Base-by-base conservation (phyloP, 2,888 invertebrate genomes). In the Himalopsyche anomala region DNA sequence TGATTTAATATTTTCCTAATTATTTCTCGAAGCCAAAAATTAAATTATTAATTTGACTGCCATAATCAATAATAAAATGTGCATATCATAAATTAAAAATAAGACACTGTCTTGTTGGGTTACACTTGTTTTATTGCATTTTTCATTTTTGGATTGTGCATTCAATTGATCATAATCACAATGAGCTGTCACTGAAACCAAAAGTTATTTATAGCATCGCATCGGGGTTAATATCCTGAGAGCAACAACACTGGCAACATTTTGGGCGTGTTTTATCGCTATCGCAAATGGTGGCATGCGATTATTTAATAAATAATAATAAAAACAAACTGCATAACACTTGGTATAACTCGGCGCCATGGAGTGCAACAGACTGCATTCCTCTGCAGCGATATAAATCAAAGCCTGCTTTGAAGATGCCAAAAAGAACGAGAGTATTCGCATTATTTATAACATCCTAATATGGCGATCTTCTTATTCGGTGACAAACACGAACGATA, bases 271-370 rank as follows among this genome's bases (percentile, higher is more conserved):
- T 15, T 74, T 74, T 38, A 74, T 74, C 74, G 36, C 74, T 74
- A 38, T 74, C 38, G 38, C 38, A 38, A 36, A 74, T 28, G 74
- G 11, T 74, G 36, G 74, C 12, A 36, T 74, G 74, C 74, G 74
- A 74, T 74, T 74, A 74, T 74, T 74, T 74, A 28, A 74, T 74
- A 62, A 62, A 62, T 74, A 36, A 74, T 36, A 74, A 74, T 12
- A 74, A 36, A 36, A 74, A 12, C 74, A 74, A n/a, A 4, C 74
- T 12, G 38, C 74, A 36, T 74, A 74, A 74, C 38, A 36, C 28
- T 74, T 36, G 74, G 38, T 12, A 15, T 74, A 74, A 74, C 74
- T 12, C 12, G 74, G 36, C 74, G 74, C 74, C 74, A 74, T 36
- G 74, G 74, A 36, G 74, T 36, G 74, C 74, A 74, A 36, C 74